Conservation (phyloP, 1,140 invertebrate genomes). For the Euura lappo region DNA sequence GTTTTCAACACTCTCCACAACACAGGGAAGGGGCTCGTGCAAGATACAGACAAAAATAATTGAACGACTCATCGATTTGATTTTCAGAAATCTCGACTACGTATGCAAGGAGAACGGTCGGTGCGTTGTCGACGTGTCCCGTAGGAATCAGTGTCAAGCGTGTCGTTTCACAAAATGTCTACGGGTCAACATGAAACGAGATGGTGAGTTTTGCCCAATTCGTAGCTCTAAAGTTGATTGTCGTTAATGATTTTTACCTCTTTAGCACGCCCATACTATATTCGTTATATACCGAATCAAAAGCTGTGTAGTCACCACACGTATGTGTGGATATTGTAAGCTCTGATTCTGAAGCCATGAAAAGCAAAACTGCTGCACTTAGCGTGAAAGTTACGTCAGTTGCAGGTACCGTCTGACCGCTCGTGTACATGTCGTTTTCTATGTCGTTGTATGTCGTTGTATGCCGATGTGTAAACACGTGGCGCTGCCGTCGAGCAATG, state of each 20-base stretch:
- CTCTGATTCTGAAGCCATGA: no score
- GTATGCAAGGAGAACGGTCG: conserved; percentile 90
- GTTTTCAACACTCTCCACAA: neutral
- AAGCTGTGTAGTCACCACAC: no score
- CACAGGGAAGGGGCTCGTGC: no score
- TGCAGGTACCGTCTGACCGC: neutral
- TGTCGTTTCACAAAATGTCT: conserved; percentile 93
- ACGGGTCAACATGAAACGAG: conserved; percentile 92
- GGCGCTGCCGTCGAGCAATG: neutral
- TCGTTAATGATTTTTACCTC: neutral
- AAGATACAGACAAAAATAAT: no score
- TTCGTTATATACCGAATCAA: no score
- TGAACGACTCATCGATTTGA: conserved; percentile 20
- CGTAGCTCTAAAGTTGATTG: neutral
- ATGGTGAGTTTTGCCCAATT: conserved; percentile 71
- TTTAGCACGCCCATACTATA: no score
- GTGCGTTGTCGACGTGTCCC: conserved; percentile 90
- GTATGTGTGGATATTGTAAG: conserved; percentile 23
- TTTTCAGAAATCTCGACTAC: conserved; percentile 84
- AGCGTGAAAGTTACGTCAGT: neutral
- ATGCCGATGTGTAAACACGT: neutral
- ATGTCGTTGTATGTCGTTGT: neutral
- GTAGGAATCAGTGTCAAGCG: conserved; percentile 94
- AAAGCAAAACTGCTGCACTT: neutral
- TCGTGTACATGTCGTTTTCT: conserved; percentile 3